Conservation (phyloP, 2,888 invertebrate species). For the Brenthis ino region DNA sequence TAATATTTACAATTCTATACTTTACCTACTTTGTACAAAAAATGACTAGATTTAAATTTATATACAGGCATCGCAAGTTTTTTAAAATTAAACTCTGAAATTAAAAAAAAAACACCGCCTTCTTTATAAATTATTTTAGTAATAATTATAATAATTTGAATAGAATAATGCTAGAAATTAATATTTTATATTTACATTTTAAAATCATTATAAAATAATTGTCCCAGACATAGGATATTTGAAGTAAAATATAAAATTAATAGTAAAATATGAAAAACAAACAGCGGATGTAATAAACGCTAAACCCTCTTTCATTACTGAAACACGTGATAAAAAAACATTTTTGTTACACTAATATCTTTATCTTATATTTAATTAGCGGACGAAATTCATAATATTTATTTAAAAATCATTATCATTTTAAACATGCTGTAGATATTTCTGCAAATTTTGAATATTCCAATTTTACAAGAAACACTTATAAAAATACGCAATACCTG, state of each 20-base stretch:
- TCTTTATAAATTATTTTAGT: not conserved
- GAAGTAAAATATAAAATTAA: conserved; percentile 9
- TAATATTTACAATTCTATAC: conserved; percentile 49
- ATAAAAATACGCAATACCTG: conserved; percentile 36
- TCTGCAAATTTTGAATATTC: conserved; percentile 26
- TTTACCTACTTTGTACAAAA: conserved; percentile 71
- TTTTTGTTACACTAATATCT: conserved; percentile 42
- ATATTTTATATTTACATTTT: conserved; percentile 14
- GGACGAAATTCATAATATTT: conserved; percentile 41
- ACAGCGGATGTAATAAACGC: conserved; percentile 8
- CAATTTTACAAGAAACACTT: conserved; percentile 26
- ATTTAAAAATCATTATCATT: conserved; percentile 25
- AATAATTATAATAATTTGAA: not conserved
- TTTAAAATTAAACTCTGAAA: conserved; percentile 36
- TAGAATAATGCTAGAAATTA: not conserved
- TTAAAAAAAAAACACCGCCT: conserved; percentile 13
- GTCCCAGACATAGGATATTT: conserved; percentile 1
- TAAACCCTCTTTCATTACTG: conserved; percentile 28
- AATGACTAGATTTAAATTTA: conserved; percentile 67
- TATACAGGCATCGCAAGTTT: conserved; percentile 45
- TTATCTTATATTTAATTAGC: conserved; percentile 41
- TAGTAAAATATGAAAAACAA: not conserved
- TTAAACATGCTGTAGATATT: conserved; percentile 31
- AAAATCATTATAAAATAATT: not conserved
- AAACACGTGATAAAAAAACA: conserved; percentile 40